These are phyloP conservation scores for Lathronympha strigana DNA, from an alignment of 2,888 invertebrate species.

Conservation along the genomic window DNA sequence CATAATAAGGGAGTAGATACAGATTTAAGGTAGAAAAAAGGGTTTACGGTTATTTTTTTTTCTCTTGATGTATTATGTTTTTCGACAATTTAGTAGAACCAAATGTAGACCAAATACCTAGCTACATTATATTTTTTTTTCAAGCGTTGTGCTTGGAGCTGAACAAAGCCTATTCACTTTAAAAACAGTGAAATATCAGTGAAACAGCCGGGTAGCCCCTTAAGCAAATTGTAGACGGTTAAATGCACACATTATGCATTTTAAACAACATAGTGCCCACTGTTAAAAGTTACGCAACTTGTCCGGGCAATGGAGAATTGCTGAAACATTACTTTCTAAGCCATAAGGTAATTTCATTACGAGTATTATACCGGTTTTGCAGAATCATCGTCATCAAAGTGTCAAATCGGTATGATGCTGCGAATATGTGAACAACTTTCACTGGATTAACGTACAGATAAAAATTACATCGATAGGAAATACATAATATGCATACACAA, in stretches of 20 bases:
- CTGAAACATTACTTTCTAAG: slow-evolving; percentile 37
- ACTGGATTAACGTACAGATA: slow-evolving; percentile 4
- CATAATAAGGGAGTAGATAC: too few species aligned
- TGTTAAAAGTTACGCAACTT: slow-evolving; percentile 34
- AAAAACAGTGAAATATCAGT: too few species aligned
- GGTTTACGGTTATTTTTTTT: too few species aligned
- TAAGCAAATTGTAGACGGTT: not conserved
- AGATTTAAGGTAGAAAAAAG: too few species aligned
- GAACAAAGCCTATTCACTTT: too few species aligned
- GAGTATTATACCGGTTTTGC: slow-evolving; percentile 18
- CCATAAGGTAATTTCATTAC: slow-evolving; percentile 26
- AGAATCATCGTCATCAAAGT: slow-evolving; percentile 29
- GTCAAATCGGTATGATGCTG: slow-evolving; percentile 21
- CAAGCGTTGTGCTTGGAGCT: too few species aligned
- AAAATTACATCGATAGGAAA: not conserved
- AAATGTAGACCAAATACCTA: too few species aligned
- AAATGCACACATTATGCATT: slow-evolving; percentile 24
- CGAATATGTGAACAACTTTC: slow-evolving; percentile 25
- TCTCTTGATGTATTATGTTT: too few species aligned
- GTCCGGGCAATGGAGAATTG: slow-evolving; percentile 6
- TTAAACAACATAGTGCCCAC: slow-evolving; percentile 30
- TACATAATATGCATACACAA: not conserved
- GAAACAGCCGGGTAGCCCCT: too few species aligned
- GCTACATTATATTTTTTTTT: too few species aligned
- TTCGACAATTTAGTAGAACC: too few species aligned